A percentile compares a stretch with the other conserved stretches of the same genome.
Evolutionary conservation across 2,888 invertebrate genomes (phyloP).

Genomic region (Pandemis corylana): DNA sequence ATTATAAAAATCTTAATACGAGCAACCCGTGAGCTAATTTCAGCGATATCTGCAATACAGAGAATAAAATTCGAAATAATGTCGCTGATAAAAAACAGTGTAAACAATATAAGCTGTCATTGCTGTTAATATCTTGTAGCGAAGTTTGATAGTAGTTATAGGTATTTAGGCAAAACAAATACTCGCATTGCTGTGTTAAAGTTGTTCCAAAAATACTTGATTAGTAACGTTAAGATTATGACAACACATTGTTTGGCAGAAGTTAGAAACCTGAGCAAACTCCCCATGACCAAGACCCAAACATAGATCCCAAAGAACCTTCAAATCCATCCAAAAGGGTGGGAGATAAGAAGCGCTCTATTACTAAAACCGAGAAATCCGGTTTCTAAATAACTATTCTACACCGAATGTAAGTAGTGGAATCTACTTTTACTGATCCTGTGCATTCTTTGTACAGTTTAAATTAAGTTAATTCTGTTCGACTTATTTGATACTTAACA

Average conservation of each 20-base stretch:
- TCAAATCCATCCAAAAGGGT: background rate
- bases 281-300: conserved; percentile 1
- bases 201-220: background rate
- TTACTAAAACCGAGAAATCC: conserved; percentile 8
- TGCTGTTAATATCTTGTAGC: conserved; percentile 64
- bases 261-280: background rate
- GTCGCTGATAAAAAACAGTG: conserved; percentile 73
- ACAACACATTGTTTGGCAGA: conserved; percentile 5
- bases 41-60: conserved; percentile 74
- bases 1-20: conserved; percentile 23
- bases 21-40: conserved; percentile 55
- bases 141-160: conserved; percentile 68
- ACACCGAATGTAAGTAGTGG: background rate
- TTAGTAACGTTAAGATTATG: background rate
- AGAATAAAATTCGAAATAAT: conserved; percentile 50
- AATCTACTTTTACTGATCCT: background rate
- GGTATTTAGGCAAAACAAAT: conserved; percentile 71
- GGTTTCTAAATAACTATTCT: conserved; percentile 15
- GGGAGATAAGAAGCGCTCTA: conserved; percentile 13
- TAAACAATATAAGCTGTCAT: conserved; percentile 69
- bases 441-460: background rate
- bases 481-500: background rate
- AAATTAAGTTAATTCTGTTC: no score
- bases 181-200: conserved; percentile 41
- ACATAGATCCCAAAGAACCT: background rate